These are phyloP conservation scores for Myripristis jacobus DNA, from an alignment of 2,797 vertebrate genomes.

Conservation along the genomic window DNA sequence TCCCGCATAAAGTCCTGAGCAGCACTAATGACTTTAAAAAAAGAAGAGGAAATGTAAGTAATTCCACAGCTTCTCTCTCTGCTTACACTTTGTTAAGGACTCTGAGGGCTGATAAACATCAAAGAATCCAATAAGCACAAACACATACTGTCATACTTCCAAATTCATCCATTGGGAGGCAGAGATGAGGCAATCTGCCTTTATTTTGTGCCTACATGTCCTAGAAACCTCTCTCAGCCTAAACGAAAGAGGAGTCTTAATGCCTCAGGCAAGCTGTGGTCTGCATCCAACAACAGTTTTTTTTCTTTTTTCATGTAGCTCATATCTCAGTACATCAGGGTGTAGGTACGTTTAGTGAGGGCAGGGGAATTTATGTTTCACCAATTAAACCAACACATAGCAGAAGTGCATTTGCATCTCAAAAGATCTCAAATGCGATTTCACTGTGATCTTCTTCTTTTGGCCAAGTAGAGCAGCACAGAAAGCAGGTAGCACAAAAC, in stretches of 20 bases:
- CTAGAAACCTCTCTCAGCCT: constrained; percentile 25
- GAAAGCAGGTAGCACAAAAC: background rate
- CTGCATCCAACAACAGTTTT: background rate
- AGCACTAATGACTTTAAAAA: background rate
- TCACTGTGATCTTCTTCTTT: background rate
- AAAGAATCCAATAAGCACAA: background rate
- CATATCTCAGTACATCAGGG: background rate
- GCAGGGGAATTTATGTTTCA: background rate
- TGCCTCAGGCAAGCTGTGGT: constrained; percentile 25
- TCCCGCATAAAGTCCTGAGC: background rate
- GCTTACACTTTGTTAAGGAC: background rate
- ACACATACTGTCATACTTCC: constrained; percentile 19
- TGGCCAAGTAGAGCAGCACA: background rate
- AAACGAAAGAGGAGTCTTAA: constrained; percentile 33
- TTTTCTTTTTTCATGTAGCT: constrained; percentile 1
- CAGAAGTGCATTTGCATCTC: background rate
- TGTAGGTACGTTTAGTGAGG: background rate
- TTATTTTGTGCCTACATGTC: constrained; percentile 14
- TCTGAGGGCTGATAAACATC: background rate
- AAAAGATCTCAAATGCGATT: background rate
- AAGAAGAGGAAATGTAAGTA: background rate
- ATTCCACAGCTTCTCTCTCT: background rate
- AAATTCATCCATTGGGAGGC: constrained; percentile 51
- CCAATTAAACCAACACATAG: background rate
- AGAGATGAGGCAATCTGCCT: constrained; percentile 34